Conservation (phyloP, 2,888 invertebrate genomes). For the Brenthis daphne region DNA sequence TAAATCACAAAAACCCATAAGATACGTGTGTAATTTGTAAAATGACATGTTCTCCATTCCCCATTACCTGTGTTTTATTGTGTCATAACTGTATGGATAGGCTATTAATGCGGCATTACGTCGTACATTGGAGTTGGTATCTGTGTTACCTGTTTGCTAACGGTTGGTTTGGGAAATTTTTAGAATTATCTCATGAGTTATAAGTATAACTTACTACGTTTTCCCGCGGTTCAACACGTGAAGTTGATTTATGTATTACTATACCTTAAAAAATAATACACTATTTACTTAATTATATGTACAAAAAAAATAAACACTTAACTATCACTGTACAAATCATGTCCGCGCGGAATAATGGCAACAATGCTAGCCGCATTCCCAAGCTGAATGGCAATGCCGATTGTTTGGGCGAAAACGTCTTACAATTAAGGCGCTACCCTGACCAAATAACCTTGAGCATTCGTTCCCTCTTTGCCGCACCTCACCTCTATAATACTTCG, state of each 20-base stretch:
- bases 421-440: too few species aligned
- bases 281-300: too few species aligned
- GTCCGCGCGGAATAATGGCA: too few species aligned
- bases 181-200: not conserved
- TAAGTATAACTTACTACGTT: not conserved
- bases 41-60: conserved; percentile 1
- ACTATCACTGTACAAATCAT: too few species aligned
- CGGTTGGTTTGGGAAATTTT: conserved; percentile 8
- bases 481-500: too few species aligned
- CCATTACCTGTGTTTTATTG: conserved; percentile 10
- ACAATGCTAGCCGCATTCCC: too few species aligned
- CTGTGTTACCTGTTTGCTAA: conserved; percentile 9
- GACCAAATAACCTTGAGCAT: too few species aligned
- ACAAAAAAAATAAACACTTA: too few species aligned
- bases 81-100: conserved; percentile 14
- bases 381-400: too few species aligned
- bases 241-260: not conserved
- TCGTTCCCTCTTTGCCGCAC: too few species aligned
- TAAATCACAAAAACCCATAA: conserved; percentile 12
- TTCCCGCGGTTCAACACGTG: not conserved
- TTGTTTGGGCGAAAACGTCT: too few species aligned
- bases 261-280: too few species aligned
- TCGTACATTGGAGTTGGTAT: not conserved
- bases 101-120: conserved; percentile 13
- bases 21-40: conserved; percentile 19